Evolutionary conservation across 2,113 vertebrate genomes (phyloP).

Genomic region (Noctilio leporinus): DNA sequence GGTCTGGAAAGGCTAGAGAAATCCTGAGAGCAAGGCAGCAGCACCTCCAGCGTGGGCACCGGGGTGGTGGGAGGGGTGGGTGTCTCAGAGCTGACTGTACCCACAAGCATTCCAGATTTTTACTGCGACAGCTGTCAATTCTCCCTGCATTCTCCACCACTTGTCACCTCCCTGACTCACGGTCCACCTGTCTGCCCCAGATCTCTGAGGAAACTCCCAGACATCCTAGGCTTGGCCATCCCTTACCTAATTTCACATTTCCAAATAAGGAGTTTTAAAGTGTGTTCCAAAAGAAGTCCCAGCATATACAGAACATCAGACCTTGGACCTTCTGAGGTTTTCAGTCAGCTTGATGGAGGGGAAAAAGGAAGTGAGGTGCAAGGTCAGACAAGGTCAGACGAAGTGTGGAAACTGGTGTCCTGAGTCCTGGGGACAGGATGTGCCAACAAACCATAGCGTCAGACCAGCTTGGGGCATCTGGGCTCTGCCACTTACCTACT

Average conservation of each 20-base stretch:
- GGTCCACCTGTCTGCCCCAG: background rate
- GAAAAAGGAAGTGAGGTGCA: background rate
- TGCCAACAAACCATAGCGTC: background rate
- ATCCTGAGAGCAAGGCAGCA: background rate
- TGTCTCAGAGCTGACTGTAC: background rate
- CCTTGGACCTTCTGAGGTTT: background rate
- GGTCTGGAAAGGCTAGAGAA: background rate
- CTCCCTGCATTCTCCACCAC: background rate
- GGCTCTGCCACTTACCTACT: background rate
- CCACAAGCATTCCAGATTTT: background rate
- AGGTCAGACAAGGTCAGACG: background rate
- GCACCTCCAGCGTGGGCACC: fast-evolving
- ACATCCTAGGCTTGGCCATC: background rate
- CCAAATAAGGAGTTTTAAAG: background rate
- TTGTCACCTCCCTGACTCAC: background rate
- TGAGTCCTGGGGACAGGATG: background rate
- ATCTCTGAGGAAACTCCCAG: background rate
- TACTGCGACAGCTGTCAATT: background rate
- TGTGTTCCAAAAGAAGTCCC: background rate
- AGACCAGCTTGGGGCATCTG: background rate
- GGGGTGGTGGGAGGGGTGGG: fast-evolving
- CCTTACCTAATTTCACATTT: background rate
- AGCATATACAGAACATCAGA: background rate
- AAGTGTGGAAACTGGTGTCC: background rate
- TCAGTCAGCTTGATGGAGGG: background rate